phyloP scores from a whole-genome alignment of 2,797 vertebrate genomes.

The Cirrhinus molitorella region DNA sequence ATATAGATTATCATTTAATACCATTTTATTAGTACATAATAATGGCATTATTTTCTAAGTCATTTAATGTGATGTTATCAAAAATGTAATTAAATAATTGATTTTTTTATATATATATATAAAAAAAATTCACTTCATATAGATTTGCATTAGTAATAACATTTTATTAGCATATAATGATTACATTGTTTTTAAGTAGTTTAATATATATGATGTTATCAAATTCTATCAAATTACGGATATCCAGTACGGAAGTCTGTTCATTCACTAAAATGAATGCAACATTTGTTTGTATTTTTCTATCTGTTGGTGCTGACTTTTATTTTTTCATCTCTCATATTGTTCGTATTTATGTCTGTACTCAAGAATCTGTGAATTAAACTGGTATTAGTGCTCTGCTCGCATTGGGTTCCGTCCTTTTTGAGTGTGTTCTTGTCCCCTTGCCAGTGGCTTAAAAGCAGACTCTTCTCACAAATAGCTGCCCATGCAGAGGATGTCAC shows the following conservation, averaged over 20 bases:
- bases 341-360: background rate
- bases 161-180: too few relatives aligned
- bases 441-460: constrained; percentile 31
- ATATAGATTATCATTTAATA: background rate
- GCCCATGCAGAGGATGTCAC: constrained; percentile 34
- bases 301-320: background rate
- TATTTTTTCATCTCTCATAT: background rate
- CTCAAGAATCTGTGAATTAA: background rate
- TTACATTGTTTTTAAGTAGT: too few relatives aligned
- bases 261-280: background rate
- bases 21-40: too few relatives aligned
- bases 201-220: too few relatives aligned
- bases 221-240: too few relatives aligned
- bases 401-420: background rate
- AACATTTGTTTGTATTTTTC: background rate
- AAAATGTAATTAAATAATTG: too few relatives aligned
- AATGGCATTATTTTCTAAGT: too few relatives aligned
- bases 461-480: constrained; percentile 31
- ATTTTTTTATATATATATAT: too few relatives aligned
- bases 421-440: constrained; percentile 15
- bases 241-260: too few relatives aligned
- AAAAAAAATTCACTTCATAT: background rate
- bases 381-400: background rate
- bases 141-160: background rate
- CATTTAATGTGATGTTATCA: too few relatives aligned